Percentiles rank a stretch among this genome's conserved stretches.
Conservation (phyloP, 2,888 invertebrate genomes). For the Drosophila rubida region DNA sequence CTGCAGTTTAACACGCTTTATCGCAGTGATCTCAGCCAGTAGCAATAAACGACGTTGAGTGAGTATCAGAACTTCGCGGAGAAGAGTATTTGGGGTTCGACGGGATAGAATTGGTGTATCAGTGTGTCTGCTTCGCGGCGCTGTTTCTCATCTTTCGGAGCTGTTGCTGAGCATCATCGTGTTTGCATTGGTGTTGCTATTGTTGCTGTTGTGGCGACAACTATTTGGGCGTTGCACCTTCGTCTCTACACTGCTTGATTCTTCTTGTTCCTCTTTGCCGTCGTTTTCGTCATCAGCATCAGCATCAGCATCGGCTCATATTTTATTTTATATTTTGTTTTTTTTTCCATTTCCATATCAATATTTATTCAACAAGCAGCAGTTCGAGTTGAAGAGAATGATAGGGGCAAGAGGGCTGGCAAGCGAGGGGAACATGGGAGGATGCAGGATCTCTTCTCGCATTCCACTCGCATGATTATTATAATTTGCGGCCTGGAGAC, state of each 20-base stretch:
- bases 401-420: background rate
- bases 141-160: conserved; percentile 20
- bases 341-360: conserved; percentile 53
- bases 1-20: conserved; percentile 5
- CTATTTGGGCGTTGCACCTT: conserved; percentile 67
- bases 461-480: conserved; percentile 30
- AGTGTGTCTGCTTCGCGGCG: background rate
- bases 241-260: conserved; percentile 21
- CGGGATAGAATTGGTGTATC: background rate
- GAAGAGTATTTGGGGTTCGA: conserved; percentile 36
- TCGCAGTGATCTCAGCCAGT: background rate
- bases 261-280: background rate
- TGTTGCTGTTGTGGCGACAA: conserved; percentile 48
- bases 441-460: conserved; percentile 43
- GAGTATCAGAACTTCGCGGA: background rate
- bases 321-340: conserved; percentile 27
- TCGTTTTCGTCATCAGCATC: conserved; percentile 3
- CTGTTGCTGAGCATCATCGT: conserved; percentile 23
- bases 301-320: conserved; percentile 9
- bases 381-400: background rate
- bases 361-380: conserved; percentile 52
- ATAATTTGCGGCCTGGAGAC: conserved; percentile 46
- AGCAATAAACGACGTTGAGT: background rate
- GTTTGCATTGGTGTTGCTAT: conserved; percentile 14
- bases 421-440: conserved; percentile 19